Percentiles rank a stretch among this genome's conserved stretches.
Evolutionary conservation across 2,888 invertebrate genomes (phyloP).

Genomic region (Stramonita haemastoma): DNA sequence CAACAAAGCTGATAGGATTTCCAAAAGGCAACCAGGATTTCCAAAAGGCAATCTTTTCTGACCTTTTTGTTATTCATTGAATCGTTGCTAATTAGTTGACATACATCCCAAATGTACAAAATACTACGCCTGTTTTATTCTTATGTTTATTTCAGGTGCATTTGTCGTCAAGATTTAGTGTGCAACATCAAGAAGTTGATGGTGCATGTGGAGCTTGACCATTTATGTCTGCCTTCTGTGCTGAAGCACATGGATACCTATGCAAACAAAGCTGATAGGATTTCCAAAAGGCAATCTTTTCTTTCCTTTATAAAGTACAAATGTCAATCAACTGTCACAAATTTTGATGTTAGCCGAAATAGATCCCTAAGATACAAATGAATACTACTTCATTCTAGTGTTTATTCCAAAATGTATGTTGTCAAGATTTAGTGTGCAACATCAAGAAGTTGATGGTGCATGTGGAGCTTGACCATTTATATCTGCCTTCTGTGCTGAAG

Average conservation of each 20-base stretch:
- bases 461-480: conserved; percentile 30
- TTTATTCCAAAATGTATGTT: neutral
- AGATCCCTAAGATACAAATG: no score
- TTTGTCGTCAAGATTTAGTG: conserved; percentile 14
- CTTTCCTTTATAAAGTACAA: no score
- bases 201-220: conserved; percentile 9
- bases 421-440: conserved; percentile 38
- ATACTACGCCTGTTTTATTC: no score
- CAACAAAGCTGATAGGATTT: conserved; percentile 25
- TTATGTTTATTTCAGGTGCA: neutral
- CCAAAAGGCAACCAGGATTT: neutral
- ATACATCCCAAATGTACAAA: no score
- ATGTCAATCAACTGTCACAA: no score
- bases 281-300: neutral
- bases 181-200: conserved; percentile 11
- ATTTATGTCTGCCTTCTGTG: neutral
- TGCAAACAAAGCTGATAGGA: conserved; percentile 13
- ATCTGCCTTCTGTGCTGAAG: conserved; percentile 21
- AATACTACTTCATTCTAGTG: neutral
- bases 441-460: conserved; percentile 25
- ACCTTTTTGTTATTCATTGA: neutral
- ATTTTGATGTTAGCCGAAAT: no score
- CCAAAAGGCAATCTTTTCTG: no score
- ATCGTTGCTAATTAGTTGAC: no score
- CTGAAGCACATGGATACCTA: neutral